A percentile compares a stretch with the other conserved stretches of the same genome.
Conservation (phyloP, 2,888 invertebrate species). For the Oasisia sp. region DNA sequence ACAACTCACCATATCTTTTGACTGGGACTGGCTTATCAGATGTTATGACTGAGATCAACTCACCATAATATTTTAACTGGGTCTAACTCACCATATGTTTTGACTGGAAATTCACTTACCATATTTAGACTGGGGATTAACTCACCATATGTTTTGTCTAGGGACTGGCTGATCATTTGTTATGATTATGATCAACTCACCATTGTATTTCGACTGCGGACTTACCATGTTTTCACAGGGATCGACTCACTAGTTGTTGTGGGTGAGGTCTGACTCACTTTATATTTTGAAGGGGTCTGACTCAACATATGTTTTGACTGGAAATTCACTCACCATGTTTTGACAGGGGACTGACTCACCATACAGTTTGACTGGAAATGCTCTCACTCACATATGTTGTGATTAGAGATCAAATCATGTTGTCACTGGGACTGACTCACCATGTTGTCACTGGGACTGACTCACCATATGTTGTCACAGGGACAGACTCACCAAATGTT, state of each 20-base stretch:
- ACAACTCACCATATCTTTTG: not conserved
- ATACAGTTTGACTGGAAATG: too few species aligned
- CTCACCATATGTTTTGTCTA: not conserved
- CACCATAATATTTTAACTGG: not conserved
- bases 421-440: too few species aligned
- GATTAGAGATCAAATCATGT: not conserved
- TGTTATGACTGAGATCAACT: not conserved
- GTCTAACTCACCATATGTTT: not conserved
- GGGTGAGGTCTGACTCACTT: not conserved
- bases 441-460: too few species aligned
- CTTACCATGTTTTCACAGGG: not conserved
- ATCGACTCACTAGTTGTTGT: not conserved
- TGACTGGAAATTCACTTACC: not conserved
- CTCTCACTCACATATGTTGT: not conserved
- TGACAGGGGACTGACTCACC: too few species aligned
- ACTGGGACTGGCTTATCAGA: not conserved
- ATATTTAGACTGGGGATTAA: too few species aligned
- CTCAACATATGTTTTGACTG: too few species aligned
- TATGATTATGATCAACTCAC: too few species aligned
- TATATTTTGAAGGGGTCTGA: not conserved
- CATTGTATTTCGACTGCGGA: not conserved
- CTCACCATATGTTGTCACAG: too few species aligned
- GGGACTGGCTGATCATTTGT: too few species aligned
- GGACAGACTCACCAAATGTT: too few species aligned
- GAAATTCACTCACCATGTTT: too few species aligned